These are phyloP conservation scores for Carassius carassius DNA, from an alignment of 2,113 vertebrate genomes.

Conservation along the genomic window DNA sequence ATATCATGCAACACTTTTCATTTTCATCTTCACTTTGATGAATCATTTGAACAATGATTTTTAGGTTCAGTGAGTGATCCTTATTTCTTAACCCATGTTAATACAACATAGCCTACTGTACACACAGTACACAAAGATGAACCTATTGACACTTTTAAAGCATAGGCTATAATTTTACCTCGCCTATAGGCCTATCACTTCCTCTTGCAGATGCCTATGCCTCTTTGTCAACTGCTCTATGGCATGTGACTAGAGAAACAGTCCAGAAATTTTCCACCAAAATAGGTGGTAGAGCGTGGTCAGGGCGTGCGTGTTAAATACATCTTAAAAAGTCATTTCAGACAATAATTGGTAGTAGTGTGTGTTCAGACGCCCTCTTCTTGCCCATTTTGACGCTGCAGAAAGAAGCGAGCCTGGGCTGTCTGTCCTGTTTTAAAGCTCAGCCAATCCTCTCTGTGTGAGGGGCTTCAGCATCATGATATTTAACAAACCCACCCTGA, in stretches of 20 bases:
- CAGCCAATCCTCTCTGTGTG: conserved; percentile 92
- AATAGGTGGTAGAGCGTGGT: conserved; percentile 3
- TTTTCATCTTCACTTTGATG: no score
- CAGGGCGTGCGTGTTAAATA: conserved; percentile 6
- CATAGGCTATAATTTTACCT: not conserved
- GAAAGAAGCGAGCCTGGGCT: conserved; percentile 63
- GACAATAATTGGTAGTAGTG: conserved; percentile 4
- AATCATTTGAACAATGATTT: no score
- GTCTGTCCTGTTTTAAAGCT: conserved; percentile 66
- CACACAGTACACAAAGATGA: no score
- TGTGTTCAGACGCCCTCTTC: conserved; percentile 81
- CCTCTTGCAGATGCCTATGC: not conserved
- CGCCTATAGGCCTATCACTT: not conserved
- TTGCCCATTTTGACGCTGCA: conserved; percentile 80
- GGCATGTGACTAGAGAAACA: not conserved
- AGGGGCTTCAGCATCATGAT: conserved; percentile 84
- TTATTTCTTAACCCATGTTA: no score
- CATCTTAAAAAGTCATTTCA: conserved; percentile 23
- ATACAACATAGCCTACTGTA: no score
- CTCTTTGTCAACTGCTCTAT: not conserved
- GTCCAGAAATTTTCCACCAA: not conserved
- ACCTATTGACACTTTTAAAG: no score
- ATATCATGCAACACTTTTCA: no score
- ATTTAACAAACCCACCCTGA: conserved; percentile 87
- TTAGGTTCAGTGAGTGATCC: no score